Evolutionary conservation across 2,113 vertebrate species (phyloP), one percentile per base, ranked within the genome.

Genomic region (Eudyptes chrysolophus): DNA sequence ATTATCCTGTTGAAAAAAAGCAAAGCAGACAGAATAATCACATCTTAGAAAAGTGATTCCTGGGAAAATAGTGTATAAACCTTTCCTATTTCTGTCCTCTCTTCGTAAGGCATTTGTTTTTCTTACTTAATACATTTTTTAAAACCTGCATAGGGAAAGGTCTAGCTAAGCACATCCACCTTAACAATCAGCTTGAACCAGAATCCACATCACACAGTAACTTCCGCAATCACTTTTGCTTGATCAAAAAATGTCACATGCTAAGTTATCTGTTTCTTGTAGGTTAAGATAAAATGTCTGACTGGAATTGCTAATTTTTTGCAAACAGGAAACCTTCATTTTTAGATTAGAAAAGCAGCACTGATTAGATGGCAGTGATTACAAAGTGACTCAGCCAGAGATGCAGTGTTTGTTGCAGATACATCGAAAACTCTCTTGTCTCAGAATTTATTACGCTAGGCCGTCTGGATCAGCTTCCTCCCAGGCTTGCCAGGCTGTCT

Each of bases 1-100:
- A 97, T 96, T 96, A 94, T 70, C 68, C 64, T 68, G 76, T 5
- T 81, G 76, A 87, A 90, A 64, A 58, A 89, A 96, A 94, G 81
- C 87, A 91, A 91, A 95, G 64, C 62, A 87, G 52, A 18, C 26
- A 84, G 51, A 93, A 57, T 66, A 94, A 92, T 94, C 83, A 90
- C 60, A 89, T 89, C 72, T 87, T 42, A 81, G 69, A 29, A 55
- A 68, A 94, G 55, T 58, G 46, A 81, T 81, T 89, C 94, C 96
- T 94, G 64, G 80, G 68, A 92, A 95, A 94, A 83, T 2, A 49
- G 25, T 7, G 1, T 13, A 58, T 57, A 90, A 92, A 86, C 40
- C 58, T 81, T 95, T 61, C 40, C 60, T 84, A 13, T 38, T 82
- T 64, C 74, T 82, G 68, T 32, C 64, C 44, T 74, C 22, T 36